Conservation (phyloP, 2,797 vertebrate genomes). For the Spinus pinus region DNA sequence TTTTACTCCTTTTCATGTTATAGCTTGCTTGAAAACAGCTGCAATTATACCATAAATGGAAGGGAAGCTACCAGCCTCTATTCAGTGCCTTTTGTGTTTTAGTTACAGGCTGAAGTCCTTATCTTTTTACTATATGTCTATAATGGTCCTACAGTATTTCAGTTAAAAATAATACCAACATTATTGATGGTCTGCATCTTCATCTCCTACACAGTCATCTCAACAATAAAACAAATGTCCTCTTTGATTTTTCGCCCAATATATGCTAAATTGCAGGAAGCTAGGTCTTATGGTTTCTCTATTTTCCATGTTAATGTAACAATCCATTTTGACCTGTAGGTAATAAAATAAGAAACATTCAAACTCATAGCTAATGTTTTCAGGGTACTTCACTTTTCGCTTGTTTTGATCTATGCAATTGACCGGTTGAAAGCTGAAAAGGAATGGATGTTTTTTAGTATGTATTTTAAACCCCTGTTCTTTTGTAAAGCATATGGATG, state of each 20-base stretch:
- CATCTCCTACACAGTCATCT: background rate
- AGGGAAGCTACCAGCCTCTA: background rate
- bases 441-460: background rate
- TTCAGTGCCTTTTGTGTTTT: background rate
- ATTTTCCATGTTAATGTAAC: background rate
- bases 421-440: background rate
- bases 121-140: background rate
- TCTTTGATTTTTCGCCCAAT: background rate
- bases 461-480: background rate
- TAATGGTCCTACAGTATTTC: background rate
- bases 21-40: slow-evolving; percentile 1
- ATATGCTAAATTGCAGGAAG: background rate
- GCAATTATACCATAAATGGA: slow-evolving; percentile 1
- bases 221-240: background rate
- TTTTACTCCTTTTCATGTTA: slow-evolving; percentile 34
- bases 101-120: background rate
- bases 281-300: background rate
- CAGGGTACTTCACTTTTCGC: background rate
- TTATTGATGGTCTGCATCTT: background rate
- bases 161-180: background rate
- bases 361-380: background rate
- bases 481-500: background rate
- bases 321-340: background rate
- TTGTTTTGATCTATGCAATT: background rate
- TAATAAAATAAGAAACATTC: background rate